Conservation (phyloP, 2,888 invertebrate species). For the Mimas tiliae region DNA sequence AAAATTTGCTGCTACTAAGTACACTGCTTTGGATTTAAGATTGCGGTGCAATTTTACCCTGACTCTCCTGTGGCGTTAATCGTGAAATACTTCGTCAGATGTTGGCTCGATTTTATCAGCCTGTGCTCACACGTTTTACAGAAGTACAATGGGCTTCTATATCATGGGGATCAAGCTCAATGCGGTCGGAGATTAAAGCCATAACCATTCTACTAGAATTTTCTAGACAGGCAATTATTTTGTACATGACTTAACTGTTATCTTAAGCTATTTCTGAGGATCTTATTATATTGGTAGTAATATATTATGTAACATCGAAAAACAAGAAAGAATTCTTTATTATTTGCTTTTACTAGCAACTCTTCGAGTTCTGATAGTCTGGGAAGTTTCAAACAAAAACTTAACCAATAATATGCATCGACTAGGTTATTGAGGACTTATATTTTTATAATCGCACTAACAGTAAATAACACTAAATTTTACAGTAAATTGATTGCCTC, state of each 20-base stretch:
- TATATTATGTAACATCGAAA: too few species aligned
- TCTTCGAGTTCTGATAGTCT: too few species aligned
- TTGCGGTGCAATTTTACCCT: background rate
- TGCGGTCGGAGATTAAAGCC: constrained; percentile 10
- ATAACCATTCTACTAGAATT: background rate
- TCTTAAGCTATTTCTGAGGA: background rate
- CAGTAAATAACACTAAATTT: too few species aligned
- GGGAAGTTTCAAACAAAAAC: too few species aligned
- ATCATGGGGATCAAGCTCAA: constrained; percentile 2
- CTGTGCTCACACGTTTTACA: constrained; percentile 1
- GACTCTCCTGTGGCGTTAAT: constrained; percentile 19
- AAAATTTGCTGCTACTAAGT: constrained; percentile 21
- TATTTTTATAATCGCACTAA: too few species aligned
- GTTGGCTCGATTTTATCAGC: constrained; percentile 13
- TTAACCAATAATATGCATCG: too few species aligned
- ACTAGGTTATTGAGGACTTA: too few species aligned
- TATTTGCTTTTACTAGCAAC: too few species aligned
- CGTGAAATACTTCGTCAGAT: background rate
- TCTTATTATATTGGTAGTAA: background rate
- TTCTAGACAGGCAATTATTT: constrained; percentile 11
- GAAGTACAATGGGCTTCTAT: background rate
- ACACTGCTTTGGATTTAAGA: background rate
- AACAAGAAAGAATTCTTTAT: too few species aligned
- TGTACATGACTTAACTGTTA: background rate
- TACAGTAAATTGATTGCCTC: too few species aligned